phyloP scores from a whole-genome alignment of 64 coral and sea anemone genomes.

The Stichodactyla helianthus region DNA sequence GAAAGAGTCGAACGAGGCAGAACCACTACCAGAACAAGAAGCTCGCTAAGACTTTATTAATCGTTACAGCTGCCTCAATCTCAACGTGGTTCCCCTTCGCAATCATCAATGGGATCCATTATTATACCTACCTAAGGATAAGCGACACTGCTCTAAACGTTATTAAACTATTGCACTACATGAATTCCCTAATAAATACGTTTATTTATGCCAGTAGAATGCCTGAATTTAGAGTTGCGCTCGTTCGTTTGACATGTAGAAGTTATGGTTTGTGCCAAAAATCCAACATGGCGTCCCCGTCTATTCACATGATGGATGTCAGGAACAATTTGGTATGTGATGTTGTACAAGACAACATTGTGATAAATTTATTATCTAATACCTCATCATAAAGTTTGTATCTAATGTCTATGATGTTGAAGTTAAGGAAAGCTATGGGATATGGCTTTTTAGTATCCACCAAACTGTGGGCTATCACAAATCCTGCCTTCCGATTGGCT shows the following conservation, averaged over 20 bases:
- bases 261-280: background rate
- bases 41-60: slow-evolving; percentile 7
- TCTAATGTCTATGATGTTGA: background rate
- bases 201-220: slow-evolving; percentile 28
- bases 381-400: background rate
- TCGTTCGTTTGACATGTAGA: background rate
- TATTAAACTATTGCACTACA: slow-evolving; percentile 21
- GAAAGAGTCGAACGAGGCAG: background rate
- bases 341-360: background rate
- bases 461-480: too few relatives aligned
- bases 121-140: background rate
- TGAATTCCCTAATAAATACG: slow-evolving; percentile 23
- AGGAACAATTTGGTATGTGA: background rate
- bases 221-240: slow-evolving; percentile 9
- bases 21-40: slow-evolving; percentile 8
- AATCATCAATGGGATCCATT: slow-evolving; percentile 15
- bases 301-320: background rate
- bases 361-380: background rate
- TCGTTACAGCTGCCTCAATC: slow-evolving; percentile 2
- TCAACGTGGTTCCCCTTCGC: slow-evolving; percentile 12
- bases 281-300: background rate
- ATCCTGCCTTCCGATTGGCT: too few relatives aligned
- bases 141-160: background rate
- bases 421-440: background rate
- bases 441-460: too few relatives aligned